phyloP scores from a whole-genome alignment of 2,113 vertebrate genomes.

The Cyprinodon tularosa region DNA sequence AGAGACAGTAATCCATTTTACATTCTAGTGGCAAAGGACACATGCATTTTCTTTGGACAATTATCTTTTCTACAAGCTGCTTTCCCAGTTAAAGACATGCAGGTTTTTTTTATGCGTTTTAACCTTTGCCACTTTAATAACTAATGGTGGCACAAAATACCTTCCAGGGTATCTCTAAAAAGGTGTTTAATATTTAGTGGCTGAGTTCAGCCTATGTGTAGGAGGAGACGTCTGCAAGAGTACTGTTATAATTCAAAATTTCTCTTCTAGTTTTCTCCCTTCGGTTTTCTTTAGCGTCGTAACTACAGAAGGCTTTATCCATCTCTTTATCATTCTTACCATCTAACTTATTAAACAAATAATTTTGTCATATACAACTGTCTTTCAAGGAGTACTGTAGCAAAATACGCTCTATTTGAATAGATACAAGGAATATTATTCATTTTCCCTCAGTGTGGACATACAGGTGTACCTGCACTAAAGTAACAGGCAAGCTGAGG shows the following conservation, averaged over 20 bases:
- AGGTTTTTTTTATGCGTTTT: constrained; percentile 48
- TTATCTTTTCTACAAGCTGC: constrained; percentile 14
- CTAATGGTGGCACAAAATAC: constrained; percentile 59
- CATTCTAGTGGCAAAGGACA: constrained; percentile 34
- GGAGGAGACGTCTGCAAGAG: constrained; percentile 16
- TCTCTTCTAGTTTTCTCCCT: background rate
- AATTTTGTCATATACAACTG: no score
- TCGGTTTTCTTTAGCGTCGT: background rate
- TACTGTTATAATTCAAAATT: constrained; percentile 5
- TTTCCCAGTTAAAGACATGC: constrained; percentile 43
- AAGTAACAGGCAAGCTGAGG: no score
- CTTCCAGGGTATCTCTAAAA: constrained; percentile 32
- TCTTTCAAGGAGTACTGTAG: no score
- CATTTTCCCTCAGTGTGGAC: no score
- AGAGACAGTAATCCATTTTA: constrained; percentile 47
- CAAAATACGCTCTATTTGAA: no score
- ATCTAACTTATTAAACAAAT: no score
- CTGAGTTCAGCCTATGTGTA: constrained; percentile 32
- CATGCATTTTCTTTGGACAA: constrained; percentile 31
- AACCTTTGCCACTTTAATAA: constrained; percentile 59
- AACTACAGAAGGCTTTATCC: background rate
- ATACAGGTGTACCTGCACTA: no score
- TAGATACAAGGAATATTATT: no score
- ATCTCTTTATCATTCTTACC: background rate
- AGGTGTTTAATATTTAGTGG: constrained; percentile 63